phyloP scores from a whole-genome alignment of 2,888 invertebrate species.

The Ochlodes sylvanus region DNA sequence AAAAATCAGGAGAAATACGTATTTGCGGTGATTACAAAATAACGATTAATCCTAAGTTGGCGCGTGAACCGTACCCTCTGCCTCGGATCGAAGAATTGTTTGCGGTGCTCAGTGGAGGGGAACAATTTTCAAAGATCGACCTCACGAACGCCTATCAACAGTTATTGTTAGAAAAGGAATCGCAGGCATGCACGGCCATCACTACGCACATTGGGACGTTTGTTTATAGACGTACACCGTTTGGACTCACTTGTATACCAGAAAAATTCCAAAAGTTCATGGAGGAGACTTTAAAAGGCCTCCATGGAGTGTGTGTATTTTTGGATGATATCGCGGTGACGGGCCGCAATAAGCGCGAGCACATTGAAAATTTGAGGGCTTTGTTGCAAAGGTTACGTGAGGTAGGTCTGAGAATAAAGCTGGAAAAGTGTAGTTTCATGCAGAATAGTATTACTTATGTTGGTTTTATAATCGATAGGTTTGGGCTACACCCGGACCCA shows the following conservation, averaged over 20 bases:
- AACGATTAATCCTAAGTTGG: too few relatives aligned
- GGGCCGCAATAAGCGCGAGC: slow-evolving; percentile 36
- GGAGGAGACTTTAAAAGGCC: slow-evolving; percentile 23
- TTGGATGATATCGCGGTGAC: slow-evolving; percentile 43
- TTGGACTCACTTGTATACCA: slow-evolving; percentile 45
- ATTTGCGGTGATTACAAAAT: too few relatives aligned
- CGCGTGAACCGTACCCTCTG: too few relatives aligned
- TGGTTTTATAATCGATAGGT: slow-evolving; percentile 38
- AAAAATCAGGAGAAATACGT: too few relatives aligned
- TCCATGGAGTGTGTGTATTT: slow-evolving; percentile 38
- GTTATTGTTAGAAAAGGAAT: slow-evolving; percentile 40
- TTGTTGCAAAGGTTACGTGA: too few relatives aligned
- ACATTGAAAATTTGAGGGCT: too few relatives aligned
- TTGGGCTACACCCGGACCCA: slow-evolving; percentile 39
- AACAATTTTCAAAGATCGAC: too few relatives aligned
- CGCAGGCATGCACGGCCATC: slow-evolving; percentile 43
- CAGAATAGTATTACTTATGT: slow-evolving; percentile 25
- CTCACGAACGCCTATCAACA: slow-evolving; percentile 46
- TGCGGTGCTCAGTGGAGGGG: too few relatives aligned
- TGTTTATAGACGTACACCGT: slow-evolving; percentile 43
- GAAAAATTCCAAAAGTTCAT: slow-evolving; percentile 47
- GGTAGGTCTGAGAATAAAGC: too few relatives aligned
- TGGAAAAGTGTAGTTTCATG: too few relatives aligned
- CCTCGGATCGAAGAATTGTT: too few relatives aligned
- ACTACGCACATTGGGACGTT: slow-evolving; percentile 46